These are phyloP conservation scores for Tragelaphus strepsiceros DNA, from an alignment of 2,113 vertebrate species.

Conservation along the genomic window DNA sequence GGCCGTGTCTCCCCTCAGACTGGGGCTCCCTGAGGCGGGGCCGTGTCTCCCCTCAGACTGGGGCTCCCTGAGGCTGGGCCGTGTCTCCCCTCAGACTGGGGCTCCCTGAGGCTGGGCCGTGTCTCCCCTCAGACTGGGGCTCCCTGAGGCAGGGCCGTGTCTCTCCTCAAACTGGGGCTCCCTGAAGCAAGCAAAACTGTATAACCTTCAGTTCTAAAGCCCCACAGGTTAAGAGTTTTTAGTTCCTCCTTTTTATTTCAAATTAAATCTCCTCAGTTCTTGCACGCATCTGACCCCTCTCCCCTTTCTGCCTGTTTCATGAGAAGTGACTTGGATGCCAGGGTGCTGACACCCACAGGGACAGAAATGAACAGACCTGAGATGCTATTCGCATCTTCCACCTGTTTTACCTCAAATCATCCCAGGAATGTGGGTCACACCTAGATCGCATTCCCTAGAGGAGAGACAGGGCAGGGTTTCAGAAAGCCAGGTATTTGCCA, in stretches of 20 bases:
- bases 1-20: background rate
- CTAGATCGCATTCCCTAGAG: background rate
- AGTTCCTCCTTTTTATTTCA: background rate
- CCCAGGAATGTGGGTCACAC: background rate
- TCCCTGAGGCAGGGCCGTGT: accelerated
- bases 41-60: too few species aligned
- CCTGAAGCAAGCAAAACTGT: background rate
- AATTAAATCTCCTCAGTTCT: background rate
- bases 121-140: background rate
- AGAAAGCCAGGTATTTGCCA: background rate
- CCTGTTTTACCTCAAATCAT: background rate
- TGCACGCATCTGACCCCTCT: background rate
- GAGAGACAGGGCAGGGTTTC: background rate
- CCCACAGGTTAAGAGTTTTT: background rate
- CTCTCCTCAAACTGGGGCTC: background rate
- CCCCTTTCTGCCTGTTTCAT: background rate
- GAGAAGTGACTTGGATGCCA: background rate
- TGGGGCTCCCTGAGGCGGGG: background rate
- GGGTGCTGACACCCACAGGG: background rate
- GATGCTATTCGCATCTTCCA: background rate
- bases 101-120: background rate
- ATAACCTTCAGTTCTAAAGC: background rate
- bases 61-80: too few species aligned
- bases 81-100: background rate
- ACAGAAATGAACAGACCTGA: background rate